Base-by-base conservation (phyloP, 2,113 vertebrate genomes). In the Oreocharis arfaki region DNA sequence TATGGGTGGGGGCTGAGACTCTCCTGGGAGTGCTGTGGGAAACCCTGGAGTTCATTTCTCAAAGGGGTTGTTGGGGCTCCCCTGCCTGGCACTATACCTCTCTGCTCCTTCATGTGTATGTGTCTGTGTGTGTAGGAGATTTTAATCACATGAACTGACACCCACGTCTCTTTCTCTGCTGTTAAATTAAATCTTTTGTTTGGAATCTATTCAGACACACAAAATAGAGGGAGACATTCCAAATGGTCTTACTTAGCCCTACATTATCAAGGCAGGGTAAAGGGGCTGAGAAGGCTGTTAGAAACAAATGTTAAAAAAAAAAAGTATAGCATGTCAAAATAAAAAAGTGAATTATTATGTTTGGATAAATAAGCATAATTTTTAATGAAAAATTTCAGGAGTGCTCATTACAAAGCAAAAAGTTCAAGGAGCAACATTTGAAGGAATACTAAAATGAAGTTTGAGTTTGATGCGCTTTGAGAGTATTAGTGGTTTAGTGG, bases 41-140 rank as follows among this genome's bases (percentile, higher is more conserved):
- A 88, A 74, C n/a, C 1, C 8, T n/a, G 27, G 21, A 56, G 9
- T 27, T 82, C 2, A 32, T 53, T 70, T 61, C 41, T 91, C 41
- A 26, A 35, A 22, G n/a, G 6, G 10, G 3, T 75, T 71, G 14
- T 41, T 46, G 12, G 21, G 8, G 19, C 28, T 90, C 20, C 12
- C 2, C 3, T 65, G 20, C 7, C 27, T 57, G 10, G 9, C 8
- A 20, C 13, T 17, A 10, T 61, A 21, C 19, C 15, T 56, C 19
- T 53, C 44, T 65, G 39, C 30, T 65, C 21, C 24, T 56, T 55
- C 1, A 0, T 23, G 9, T 3, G 0, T 30, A 7, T 23, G 16
- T 55, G 16, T 27, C 16, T 32, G 6, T 23, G 42, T 35, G 33
- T 30, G 16, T 28, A 3, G 5, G 26, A 57, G 32, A 26, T 28